phyloP scores from a whole-genome alignment of 2,797 vertebrate genomes.

The Danio choprae region DNA sequence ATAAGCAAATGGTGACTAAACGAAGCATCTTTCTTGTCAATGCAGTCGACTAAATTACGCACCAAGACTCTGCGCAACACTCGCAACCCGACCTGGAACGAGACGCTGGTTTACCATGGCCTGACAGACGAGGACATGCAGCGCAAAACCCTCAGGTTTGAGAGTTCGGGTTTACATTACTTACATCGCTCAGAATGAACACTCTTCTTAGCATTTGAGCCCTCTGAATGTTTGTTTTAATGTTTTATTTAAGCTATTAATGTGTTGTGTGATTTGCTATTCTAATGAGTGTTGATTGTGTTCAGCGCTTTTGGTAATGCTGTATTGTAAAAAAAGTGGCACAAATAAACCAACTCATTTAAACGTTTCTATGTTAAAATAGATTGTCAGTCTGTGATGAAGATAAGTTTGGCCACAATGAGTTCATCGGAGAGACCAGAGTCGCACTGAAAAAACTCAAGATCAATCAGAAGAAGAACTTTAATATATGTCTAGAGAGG shows the following conservation, averaged over 20 bases:
- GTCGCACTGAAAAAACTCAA: slow-evolving; percentile 95
- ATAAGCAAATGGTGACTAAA: neutral
- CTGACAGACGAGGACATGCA: slow-evolving; percentile 97
- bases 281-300: too few relatives aligned
- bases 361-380: neutral
- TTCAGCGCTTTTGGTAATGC: too few relatives aligned
- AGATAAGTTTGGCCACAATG: slow-evolving; percentile 97
- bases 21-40: slow-evolving; percentile 8
- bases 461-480: slow-evolving; percentile 93
- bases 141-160: slow-evolving; percentile 92
- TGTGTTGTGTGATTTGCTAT: too few relatives aligned
- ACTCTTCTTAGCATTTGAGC: too few relatives aligned
- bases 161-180: too few relatives aligned
- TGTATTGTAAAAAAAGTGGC: too few relatives aligned
- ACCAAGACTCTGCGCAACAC: slow-evolving; percentile 97
- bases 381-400: slow-evolving; percentile 97
- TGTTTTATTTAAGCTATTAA: too few relatives aligned
- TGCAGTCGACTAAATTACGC: slow-evolving; percentile 92
- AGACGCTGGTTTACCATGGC: slow-evolving; percentile 93
- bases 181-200: too few relatives aligned
- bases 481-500: slow-evolving; percentile 94
- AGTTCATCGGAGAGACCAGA: slow-evolving; percentile 96
- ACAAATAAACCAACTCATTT: too few relatives aligned
- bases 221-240: too few relatives aligned
- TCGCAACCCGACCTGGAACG: slow-evolving; percentile 92